phyloP scores from a whole-genome alignment of 2,797 vertebrate species.

The Distichodus sexfasciatus region DNA sequence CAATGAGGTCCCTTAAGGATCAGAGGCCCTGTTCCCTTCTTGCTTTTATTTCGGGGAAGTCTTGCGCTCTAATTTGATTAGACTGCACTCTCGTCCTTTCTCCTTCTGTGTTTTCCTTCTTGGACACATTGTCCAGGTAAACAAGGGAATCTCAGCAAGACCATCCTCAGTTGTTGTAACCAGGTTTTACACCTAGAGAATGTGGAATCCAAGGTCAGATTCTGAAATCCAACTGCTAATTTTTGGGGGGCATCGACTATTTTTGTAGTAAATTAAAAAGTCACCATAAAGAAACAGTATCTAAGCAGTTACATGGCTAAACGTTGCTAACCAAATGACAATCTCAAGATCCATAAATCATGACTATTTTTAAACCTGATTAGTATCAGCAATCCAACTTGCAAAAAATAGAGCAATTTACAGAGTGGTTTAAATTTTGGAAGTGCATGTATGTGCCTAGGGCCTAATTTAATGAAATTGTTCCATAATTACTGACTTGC shows the following conservation, averaged over 20 bases:
- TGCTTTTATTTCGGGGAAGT: conserved; percentile 46
- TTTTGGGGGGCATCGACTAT: too few species aligned
- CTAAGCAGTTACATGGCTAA: too few species aligned
- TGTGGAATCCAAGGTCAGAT: conserved; percentile 8
- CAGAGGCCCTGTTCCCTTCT: conserved; percentile 30
- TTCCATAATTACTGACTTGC: background rate
- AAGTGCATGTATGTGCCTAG: background rate
- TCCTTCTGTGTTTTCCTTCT: conserved; percentile 25
- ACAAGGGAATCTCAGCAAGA: conserved; percentile 29
- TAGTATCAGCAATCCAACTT: too few species aligned
- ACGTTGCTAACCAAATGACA: too few species aligned
- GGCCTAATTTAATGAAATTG: background rate
- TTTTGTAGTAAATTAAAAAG: too few species aligned
- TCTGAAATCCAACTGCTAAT: background rate
- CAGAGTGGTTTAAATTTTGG: background rate
- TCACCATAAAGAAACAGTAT: too few species aligned
- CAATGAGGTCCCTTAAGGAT: conserved; percentile 34
- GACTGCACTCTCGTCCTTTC: conserved; percentile 34
- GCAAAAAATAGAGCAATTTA: too few species aligned
- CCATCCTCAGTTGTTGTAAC: conserved; percentile 21
- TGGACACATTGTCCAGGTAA: conserved; percentile 44
- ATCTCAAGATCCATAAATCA: background rate
- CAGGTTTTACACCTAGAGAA: conserved; percentile 15
- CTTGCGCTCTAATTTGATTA: conserved; percentile 47
- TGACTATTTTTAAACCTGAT: background rate